These are phyloP conservation scores for Conus canariensis DNA, from an alignment of 2,888 invertebrate genomes.

Conservation along the genomic window DNA sequence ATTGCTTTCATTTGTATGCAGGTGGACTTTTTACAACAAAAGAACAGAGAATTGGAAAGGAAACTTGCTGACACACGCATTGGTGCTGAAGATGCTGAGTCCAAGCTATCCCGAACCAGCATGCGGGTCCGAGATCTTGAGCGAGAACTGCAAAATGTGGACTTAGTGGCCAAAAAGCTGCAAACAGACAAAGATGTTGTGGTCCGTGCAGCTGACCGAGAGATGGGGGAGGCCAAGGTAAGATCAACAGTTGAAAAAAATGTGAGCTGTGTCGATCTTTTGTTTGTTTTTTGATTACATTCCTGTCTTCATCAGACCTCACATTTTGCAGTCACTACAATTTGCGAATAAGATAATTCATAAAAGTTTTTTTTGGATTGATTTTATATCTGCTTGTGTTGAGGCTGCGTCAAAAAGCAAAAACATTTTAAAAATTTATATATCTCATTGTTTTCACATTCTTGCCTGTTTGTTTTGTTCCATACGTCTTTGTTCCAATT, in stretches of 20 bases:
- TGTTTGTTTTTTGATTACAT: too few relatives aligned
- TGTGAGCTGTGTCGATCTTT: neutral
- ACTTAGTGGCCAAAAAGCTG: constrained; percentile 71
- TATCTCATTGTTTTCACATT: too few relatives aligned
- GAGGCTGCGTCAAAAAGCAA: too few relatives aligned
- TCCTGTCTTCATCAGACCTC: too few relatives aligned
- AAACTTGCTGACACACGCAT: constrained; percentile 66
- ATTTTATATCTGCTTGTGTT: too few relatives aligned
- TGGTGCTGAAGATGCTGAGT: constrained; percentile 58
- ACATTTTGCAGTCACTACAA: too few relatives aligned
- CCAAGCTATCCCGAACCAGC: constrained; percentile 59
- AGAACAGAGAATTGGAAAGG: constrained; percentile 74
- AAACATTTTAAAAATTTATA: too few relatives aligned
- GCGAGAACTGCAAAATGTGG: constrained; percentile 71
- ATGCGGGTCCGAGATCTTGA: constrained; percentile 66
- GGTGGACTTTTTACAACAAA: constrained; percentile 78
- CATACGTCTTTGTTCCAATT: too few relatives aligned
- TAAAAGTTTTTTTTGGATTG: too few relatives aligned
- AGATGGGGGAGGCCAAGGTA: constrained; percentile 75
- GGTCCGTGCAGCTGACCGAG: constrained; percentile 72
- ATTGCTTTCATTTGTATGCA: constrained; percentile 43
- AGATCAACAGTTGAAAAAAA: neutral
- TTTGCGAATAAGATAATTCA: too few relatives aligned
- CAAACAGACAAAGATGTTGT: constrained; percentile 74
- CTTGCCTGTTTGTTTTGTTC: too few relatives aligned